Percentiles rank a stretch among this genome's conserved stretches.
Conservation (phyloP, 2,113 vertebrate genomes). For the Hippocampus abdominalis region DNA sequence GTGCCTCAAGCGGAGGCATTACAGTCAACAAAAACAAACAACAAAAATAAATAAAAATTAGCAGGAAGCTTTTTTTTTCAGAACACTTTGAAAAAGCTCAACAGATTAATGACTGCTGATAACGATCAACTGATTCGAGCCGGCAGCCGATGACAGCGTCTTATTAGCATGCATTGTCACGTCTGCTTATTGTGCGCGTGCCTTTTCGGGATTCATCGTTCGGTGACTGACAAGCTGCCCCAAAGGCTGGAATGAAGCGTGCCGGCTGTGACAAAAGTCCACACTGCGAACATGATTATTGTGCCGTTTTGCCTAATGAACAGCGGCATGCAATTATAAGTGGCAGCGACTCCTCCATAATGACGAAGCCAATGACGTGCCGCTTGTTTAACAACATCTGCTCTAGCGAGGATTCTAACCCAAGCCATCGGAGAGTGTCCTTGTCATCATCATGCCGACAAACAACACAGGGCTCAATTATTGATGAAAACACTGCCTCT, state of each 20-base stretch:
- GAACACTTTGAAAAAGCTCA: background rate
- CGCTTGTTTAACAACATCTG: constrained; percentile 46
- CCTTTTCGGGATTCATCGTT: background rate
- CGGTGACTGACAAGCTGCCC: constrained; percentile 45
- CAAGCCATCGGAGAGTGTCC: constrained; percentile 8
- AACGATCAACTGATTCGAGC: background rate
- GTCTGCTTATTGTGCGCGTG: background rate
- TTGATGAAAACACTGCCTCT: constrained; percentile 3
- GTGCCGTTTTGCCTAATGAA: constrained; percentile 50
- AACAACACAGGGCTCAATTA: constrained; percentile 19
- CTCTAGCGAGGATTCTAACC: constrained; percentile 27
- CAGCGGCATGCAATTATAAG: constrained; percentile 41
- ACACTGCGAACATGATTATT: constrained; percentile 8
- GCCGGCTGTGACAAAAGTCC: constrained; percentile 49
- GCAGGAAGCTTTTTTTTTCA: too few relatives aligned
- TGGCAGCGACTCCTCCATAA: constrained; percentile 27
- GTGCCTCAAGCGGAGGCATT: too few relatives aligned
- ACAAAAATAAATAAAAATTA: too few relatives aligned
- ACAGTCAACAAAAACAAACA: too few relatives aligned
- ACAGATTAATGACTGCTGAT: background rate
- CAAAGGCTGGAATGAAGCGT: constrained; percentile 30
- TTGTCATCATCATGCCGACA: constrained; percentile 33
- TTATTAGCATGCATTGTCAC: background rate
- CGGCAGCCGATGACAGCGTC: background rate
- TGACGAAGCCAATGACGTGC: constrained; percentile 49